These are phyloP conservation scores for Melanargia galathea DNA, from an alignment of 2,888 invertebrate species.

Conservation along the genomic window DNA sequence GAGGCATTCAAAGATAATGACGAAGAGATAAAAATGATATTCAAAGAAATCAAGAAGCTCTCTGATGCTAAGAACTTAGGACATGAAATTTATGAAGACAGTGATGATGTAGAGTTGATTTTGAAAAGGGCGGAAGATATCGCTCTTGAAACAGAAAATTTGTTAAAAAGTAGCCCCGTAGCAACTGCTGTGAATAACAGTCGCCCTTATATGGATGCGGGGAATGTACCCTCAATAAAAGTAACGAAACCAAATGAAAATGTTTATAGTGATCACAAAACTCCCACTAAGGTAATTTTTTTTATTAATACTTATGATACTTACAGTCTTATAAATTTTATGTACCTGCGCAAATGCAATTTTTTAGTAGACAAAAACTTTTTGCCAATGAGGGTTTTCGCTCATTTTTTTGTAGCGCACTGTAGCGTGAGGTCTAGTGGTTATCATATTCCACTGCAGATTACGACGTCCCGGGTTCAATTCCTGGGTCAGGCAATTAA, in stretches of 20 bases:
- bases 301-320: background rate
- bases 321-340: no score
- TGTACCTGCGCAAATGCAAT: no score
- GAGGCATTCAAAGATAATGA: conserved; percentile 74
- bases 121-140: conserved; percentile 73
- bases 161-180: conserved; percentile 64
- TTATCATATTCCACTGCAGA: no score
- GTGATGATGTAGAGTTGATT: conserved; percentile 72
- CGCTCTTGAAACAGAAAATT: conserved; percentile 65
- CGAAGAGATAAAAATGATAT: conserved; percentile 85
- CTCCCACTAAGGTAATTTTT: conserved; percentile 41
- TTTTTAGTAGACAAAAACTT: no score
- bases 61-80: conserved; percentile 58
- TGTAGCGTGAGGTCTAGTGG: no score
- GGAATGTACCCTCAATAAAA: conserved; percentile 66
- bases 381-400: no score
- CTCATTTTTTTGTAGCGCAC: no score
- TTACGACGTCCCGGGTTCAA: no score
- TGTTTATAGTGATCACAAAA: conserved; percentile 46
- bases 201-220: conserved; percentile 44
- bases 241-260: conserved; percentile 62
- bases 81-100: conserved; percentile 58
- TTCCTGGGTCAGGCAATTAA: no score
- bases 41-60: conserved; percentile 85
- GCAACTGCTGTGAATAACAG: conserved; percentile 43